phyloP scores from a whole-genome alignment of 2,888 invertebrate genomes.

The Tenodera sinensis region DNA sequence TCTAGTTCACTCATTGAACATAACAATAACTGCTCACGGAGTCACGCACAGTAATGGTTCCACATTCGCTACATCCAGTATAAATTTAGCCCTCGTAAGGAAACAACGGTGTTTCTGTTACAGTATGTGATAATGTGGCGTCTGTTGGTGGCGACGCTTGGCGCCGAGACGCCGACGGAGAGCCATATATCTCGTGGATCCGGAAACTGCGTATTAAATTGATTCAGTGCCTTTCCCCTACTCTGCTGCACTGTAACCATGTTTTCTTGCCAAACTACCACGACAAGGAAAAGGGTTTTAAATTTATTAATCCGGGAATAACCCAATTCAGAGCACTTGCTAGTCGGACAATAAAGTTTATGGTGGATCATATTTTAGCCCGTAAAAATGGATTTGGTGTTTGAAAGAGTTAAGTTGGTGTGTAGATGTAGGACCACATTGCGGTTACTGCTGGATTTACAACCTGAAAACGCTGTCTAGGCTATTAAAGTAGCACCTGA shows the following conservation, averaged over 20 bases:
- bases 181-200: background rate
- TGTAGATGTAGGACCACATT: background rate
- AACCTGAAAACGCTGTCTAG: background rate
- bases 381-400: background rate
- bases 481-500: background rate
- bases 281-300: background rate
- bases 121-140: background rate
- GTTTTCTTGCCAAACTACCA: background rate
- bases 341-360: background rate
- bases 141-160: background rate
- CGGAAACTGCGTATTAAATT: background rate
- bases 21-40: background rate
- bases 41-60: background rate
- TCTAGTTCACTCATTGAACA: too few relatives aligned
- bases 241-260: background rate
- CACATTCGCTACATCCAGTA: background rate
- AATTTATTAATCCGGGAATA: background rate
- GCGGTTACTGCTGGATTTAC: background rate
- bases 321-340: background rate
- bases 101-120: background rate
- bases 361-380: background rate
- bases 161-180: background rate
- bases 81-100: background rate
- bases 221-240: background rate
- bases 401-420: background rate